Percentiles rank a stretch among this genome's conserved stretches.
These are phyloP conservation scores for Spermophilus dauricus DNA, from an alignment of 2,113 vertebrate genomes.

Conservation along the genomic window DNA sequence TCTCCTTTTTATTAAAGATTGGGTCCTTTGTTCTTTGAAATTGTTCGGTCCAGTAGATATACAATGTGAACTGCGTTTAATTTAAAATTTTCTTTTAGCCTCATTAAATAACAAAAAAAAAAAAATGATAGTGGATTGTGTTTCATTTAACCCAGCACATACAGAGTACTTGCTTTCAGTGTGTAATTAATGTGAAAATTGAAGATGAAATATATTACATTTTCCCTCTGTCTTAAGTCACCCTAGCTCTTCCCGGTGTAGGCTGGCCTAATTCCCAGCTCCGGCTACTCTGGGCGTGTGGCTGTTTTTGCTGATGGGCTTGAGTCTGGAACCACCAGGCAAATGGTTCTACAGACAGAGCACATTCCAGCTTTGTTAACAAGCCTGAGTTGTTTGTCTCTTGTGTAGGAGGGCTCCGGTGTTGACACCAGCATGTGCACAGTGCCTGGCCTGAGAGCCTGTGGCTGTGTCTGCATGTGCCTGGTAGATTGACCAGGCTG, in stretches of 20 bases:
- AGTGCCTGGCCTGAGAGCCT: too few species aligned
- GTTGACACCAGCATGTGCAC: neutral
- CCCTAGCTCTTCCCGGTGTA: neutral
- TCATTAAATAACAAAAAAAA: neutral
- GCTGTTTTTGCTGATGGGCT: neutral
- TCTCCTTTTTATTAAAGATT: neutral
- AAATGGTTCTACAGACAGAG: neutral
- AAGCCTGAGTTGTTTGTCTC: too few species aligned
- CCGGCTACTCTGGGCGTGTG: rapidly evolving
- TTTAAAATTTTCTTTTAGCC: neutral
- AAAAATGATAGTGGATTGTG: too few species aligned
- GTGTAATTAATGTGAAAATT: neutral
- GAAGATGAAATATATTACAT: rapidly evolving
- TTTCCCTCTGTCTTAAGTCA: neutral
- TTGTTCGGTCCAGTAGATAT: neutral
- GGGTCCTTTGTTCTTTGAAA: neutral
- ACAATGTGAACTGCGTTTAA: too few species aligned
- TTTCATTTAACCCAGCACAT: neutral
- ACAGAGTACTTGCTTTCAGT: neutral
- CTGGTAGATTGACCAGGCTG: neutral
- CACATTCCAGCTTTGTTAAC: neutral
- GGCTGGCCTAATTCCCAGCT: too few species aligned
- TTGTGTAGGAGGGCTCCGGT: too few species aligned
- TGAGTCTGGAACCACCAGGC: neutral
- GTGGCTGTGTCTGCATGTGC: too few species aligned